Evolutionary conservation across 2,797 vertebrate species (phyloP).

Genomic region (Sparidentex hasta): DNA sequence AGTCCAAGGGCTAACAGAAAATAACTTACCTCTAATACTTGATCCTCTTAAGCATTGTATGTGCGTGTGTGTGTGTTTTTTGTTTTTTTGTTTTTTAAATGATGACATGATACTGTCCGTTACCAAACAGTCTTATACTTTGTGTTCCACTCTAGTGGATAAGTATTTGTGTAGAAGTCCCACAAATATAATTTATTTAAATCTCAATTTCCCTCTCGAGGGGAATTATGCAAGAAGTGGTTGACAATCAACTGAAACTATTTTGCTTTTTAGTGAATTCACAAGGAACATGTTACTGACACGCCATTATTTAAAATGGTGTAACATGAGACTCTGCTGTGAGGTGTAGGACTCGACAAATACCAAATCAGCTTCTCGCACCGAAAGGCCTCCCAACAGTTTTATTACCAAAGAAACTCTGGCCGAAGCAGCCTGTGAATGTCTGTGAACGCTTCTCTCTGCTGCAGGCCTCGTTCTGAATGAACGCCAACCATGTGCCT

Average conservation of each 20-base stretch:
- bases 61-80: constrained; percentile 25
- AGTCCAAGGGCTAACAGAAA: constrained; percentile 81
- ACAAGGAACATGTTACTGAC: constrained; percentile 67
- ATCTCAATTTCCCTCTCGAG: constrained; percentile 70
- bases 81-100: constrained; percentile 18
- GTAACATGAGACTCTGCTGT: constrained; percentile 65
- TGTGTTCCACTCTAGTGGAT: constrained; percentile 60
- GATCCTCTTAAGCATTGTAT: constrained; percentile 70
- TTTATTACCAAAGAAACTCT: constrained; percentile 77
- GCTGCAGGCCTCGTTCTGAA: constrained; percentile 60
- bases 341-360: constrained; percentile 34
- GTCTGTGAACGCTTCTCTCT: constrained; percentile 56
- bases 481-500: constrained; percentile 78
- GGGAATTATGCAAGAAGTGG: constrained; percentile 78
- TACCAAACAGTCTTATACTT: constrained; percentile 81
- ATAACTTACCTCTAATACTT: constrained; percentile 83
- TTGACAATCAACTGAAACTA: constrained; percentile 89
- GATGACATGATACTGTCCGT: constrained; percentile 60
- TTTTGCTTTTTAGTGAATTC: constrained; percentile 67
- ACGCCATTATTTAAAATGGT: constrained; percentile 80
- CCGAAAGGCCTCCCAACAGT: constrained; percentile 70
- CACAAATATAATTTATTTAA: constrained; percentile 78
- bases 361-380: constrained; percentile 73
- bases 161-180: constrained; percentile 66
- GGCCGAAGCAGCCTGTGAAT: constrained; percentile 55